Base-by-base conservation (phyloP, 2,888 invertebrate species). In the Hypomecis atomaria region DNA sequence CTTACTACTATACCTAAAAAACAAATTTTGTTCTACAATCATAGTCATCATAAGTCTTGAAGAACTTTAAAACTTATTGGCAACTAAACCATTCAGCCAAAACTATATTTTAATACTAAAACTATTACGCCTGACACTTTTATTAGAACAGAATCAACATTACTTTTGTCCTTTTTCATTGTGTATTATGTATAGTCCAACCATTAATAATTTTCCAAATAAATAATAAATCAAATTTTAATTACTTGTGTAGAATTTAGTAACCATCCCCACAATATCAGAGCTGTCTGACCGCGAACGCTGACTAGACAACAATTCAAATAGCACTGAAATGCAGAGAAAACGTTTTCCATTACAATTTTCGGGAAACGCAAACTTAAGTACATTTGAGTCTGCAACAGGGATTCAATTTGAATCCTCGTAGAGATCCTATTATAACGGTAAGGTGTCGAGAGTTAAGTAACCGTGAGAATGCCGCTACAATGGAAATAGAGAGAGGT, bases 371-470 rank as follows among this genome's bases (percentile, higher is more conserved):
- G 62, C 43, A 73, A 72, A 69, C 74, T 79, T 79, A 81, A 79
- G 77, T 81, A 78, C 76, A 77, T 76, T 79, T 71, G 74, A 78
- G 74, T 78, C 80, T 85, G 83, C 83, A 83, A 79, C 77, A 81
- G 79, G 79, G 83, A 87, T 87, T 87, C 85, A 86, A 86, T 88
- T 87, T 84, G 84, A 88, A 88, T 85, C 88, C 86, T 82, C 81
- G 76, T 78, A 79, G 82, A 86, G 85, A 90, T 91, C 89, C 90
- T 85, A 90, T 91, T 91, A 91, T 87, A 84, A 87, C 86, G 78
- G 87, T 78, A 83, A 89, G 88, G 89, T 88, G 90, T 88, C 86
- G 83, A 79, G 85, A 83, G 76, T 84, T 88, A 90, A 91, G 90
- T 87, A 89, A 88, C 86, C 89, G 89, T 89, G 81, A 82, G 85